Conservation (phyloP, 1,140 invertebrate genomes). For the Octopus sinensis region DNA sequence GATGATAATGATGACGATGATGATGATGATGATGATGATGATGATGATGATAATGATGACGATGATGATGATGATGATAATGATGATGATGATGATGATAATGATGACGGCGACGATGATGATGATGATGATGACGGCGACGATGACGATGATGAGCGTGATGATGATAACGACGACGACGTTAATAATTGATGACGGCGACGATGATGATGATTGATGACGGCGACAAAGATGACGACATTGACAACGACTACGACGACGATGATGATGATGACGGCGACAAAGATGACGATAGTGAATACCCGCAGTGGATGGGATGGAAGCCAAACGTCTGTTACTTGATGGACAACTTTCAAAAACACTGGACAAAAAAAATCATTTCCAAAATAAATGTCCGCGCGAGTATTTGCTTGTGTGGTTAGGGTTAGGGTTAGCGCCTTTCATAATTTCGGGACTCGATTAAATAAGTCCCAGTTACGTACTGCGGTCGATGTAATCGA, state of each 20-base stretch:
- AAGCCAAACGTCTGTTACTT: too few relatives aligned
- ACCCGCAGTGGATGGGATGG: too few relatives aligned
- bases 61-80: slow-evolving; percentile 16
- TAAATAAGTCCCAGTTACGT: too few relatives aligned
- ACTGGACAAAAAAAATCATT: too few relatives aligned
- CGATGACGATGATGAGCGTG: too few relatives aligned
- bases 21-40: slow-evolving; percentile 14
- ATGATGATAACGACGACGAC: background rate
- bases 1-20: slow-evolving; percentile 14
- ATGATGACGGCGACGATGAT: slow-evolving; percentile 11
- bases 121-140: background rate
- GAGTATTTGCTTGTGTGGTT: background rate
- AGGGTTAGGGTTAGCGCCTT: too few relatives aligned
- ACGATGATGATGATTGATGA: background rate
- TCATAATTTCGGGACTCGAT: background rate
- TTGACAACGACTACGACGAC: too few relatives aligned
- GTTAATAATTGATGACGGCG: background rate
- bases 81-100: slow-evolving; percentile 9
- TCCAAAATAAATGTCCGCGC: background rate
- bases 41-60: slow-evolving; percentile 16
- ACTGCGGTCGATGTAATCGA: too few relatives aligned
- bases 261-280: too few relatives aligned
- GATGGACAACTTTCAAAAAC: too few relatives aligned
- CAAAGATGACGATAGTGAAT: too few relatives aligned
- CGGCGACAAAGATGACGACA: background rate